A percentile compares a stretch with the other conserved stretches of the same genome.
These are phyloP conservation scores for Heterochromis multidens DNA, from an alignment of 2,113 vertebrate genomes.

Conservation along the genomic window DNA sequence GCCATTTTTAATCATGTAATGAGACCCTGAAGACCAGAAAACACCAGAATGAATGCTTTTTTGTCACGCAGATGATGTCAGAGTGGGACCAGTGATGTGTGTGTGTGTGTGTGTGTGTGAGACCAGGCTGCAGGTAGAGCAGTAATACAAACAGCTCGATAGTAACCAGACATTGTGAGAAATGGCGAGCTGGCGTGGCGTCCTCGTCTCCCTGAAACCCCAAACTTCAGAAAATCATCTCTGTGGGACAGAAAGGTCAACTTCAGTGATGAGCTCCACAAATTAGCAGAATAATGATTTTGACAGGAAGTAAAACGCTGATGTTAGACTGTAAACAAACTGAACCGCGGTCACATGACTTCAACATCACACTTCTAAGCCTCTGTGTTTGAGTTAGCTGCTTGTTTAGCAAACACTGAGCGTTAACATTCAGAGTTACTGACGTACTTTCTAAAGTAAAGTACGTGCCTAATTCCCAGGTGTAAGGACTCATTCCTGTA, in stretches of 20 bases:
- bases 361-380: background rate
- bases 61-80: slow-evolving; percentile 28
- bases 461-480: background rate
- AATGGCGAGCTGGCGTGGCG: background rate
- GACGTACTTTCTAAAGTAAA: background rate
- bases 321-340: background rate
- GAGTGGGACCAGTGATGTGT: slow-evolving; percentile 21
- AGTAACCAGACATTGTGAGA: background rate
- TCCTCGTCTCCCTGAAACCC: background rate
- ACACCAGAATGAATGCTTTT: slow-evolving; percentile 23
- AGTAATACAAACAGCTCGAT: background rate
- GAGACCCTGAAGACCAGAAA: slow-evolving; percentile 66
- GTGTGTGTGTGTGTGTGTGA: background rate
- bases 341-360: background rate
- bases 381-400: background rate
- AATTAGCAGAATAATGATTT: too few species aligned
- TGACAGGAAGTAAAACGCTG: background rate
- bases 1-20: slow-evolving; percentile 81
- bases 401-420: background rate
- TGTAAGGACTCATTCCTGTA: background rate
- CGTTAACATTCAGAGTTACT: background rate
- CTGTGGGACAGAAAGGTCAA: background rate
- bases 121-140: slow-evolving; percentile 20
- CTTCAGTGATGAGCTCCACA: background rate
- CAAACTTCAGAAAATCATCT: background rate